phyloP scores from a whole-genome alignment of 1,140 invertebrate species.

The Pseudachorutes palmiensis region DNA sequence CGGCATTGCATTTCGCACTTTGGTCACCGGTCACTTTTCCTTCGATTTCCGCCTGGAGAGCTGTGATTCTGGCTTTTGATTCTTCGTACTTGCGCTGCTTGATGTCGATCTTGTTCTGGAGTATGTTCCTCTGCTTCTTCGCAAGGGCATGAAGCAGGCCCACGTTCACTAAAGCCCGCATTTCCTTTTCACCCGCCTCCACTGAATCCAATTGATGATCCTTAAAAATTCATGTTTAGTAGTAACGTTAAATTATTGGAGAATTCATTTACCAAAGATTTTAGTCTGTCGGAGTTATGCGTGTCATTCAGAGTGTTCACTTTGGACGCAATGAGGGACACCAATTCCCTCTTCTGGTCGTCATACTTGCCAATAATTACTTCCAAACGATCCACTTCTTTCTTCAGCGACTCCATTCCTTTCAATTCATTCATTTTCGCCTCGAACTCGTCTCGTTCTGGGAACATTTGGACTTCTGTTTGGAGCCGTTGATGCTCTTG shows the following conservation, averaged over 20 bases:
- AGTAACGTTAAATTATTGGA: too few relatives aligned
- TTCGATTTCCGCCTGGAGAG: conserved; percentile 14
- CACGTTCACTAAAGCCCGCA: neutral
- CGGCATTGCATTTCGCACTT: conserved; percentile 20
- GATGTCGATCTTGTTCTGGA: neutral
- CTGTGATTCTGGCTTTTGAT: conserved; percentile 1
- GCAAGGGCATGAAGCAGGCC: neutral
- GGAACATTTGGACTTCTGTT: conserved; percentile 44
- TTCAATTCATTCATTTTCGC: conserved; percentile 50
- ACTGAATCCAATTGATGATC: neutral
- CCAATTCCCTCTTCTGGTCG: conserved; percentile 43
- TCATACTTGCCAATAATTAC: conserved; percentile 43
- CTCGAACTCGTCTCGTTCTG: conserved; percentile 45
- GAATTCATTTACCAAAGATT: too few relatives aligned
- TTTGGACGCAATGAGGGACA: conserved; percentile 37
- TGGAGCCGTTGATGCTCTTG: conserved; percentile 24
- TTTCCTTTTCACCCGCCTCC: neutral
- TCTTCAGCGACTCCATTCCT: conserved; percentile 56
- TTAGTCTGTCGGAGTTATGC: conserved; percentile 34
- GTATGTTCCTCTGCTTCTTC: conserved; percentile 2
- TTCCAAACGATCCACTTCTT: conserved; percentile 45
- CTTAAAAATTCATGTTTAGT: too few relatives aligned
- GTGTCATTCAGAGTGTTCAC: conserved; percentile 23
- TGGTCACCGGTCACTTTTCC: conserved; percentile 15
- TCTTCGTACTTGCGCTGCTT: conserved; percentile 22